phyloP scores from a whole-genome alignment of 2,113 vertebrate species.

The Nipponia nippon region DNA sequence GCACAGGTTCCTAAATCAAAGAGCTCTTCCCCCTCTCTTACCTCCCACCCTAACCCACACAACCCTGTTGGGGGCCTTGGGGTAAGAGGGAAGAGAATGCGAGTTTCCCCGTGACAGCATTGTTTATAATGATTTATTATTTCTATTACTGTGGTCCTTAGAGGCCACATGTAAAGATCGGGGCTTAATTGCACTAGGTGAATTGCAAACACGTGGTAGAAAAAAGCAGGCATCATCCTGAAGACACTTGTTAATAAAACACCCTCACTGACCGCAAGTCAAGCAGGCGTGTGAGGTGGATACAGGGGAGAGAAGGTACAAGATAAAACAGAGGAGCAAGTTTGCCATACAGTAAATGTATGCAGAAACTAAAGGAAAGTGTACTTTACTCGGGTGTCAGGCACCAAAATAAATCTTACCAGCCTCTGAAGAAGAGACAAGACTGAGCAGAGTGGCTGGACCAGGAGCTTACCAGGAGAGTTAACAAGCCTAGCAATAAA shows the following conservation, averaged over 20 bases:
- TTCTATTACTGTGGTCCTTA: constrained; percentile 6
- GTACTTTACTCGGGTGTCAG: neutral
- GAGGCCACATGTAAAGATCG: neutral
- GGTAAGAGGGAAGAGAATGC: neutral
- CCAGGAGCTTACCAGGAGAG: constrained; percentile 8
- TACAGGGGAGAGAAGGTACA: neutral
- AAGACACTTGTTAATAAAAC: neutral
- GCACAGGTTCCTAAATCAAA: neutral
- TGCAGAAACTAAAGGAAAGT: neutral
- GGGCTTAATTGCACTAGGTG: neutral
- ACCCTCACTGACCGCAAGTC: accelerated
- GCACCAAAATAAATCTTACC: neutral
- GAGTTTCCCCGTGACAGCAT: neutral
- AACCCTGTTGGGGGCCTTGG: neutral
- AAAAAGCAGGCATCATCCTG: neutral
- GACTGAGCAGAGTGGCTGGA: constrained; percentile 31
- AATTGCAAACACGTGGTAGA: neutral
- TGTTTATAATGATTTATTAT: constrained; percentile 39
- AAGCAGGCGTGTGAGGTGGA: neutral
- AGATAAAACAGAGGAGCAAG: neutral
- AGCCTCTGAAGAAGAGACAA: neutral
- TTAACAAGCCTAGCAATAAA: constrained; percentile 1
- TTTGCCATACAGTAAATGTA: neutral
- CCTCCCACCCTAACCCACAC: neutral
- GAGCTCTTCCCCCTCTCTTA: neutral